Conservation (phyloP, 1,140 invertebrate species). For the Drosophila grimshawi region DNA sequence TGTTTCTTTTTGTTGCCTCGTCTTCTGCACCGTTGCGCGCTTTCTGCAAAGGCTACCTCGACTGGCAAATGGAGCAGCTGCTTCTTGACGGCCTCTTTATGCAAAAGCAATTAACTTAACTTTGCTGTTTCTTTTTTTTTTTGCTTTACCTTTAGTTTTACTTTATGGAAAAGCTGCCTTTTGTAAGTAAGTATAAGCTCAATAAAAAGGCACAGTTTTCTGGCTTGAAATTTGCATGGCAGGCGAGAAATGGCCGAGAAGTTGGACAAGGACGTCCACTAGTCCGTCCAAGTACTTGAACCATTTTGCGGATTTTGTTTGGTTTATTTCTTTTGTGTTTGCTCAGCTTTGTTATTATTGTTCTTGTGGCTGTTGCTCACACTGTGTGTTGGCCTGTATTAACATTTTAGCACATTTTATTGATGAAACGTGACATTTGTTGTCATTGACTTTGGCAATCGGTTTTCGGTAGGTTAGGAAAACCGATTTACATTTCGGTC, state of each 20-base stretch:
- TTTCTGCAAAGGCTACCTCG: not conserved
- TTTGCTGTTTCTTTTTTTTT: slow-evolving; percentile 44
- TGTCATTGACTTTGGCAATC: slow-evolving; percentile 27
- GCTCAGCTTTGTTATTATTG: not conserved
- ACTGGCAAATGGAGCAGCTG: slow-evolving; percentile 40
- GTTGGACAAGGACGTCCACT: slow-evolving; percentile 18
- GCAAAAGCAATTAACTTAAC: slow-evolving; percentile 77
- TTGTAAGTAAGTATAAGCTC: slow-evolving; percentile 34
- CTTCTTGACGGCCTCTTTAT: slow-evolving; percentile 55
- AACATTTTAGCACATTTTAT: slow-evolving; percentile 76
- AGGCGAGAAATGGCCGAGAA: slow-evolving; percentile 10
- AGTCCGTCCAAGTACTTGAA: slow-evolving; percentile 15
- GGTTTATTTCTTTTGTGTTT: slow-evolving; percentile 32
- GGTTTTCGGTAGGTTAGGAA: slow-evolving; percentile 1
- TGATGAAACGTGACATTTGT: slow-evolving; percentile 69
- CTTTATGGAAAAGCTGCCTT: slow-evolving; percentile 25
- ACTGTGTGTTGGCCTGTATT: slow-evolving; percentile 47
- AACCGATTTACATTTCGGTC: not conserved
- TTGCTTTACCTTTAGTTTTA: not conserved
- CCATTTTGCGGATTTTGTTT: slow-evolving; percentile 33
- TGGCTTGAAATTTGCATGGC: slow-evolving; percentile 54
- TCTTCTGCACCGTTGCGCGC: slow-evolving; percentile 12
- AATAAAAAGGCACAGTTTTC: slow-evolving; percentile 46
- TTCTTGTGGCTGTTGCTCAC: slow-evolving; percentile 14
- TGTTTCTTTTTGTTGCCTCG: not conserved